These are phyloP conservation scores for Philopedon plagiatum DNA, from an alignment of 2,888 invertebrate genomes.

Conservation along the genomic window DNA sequence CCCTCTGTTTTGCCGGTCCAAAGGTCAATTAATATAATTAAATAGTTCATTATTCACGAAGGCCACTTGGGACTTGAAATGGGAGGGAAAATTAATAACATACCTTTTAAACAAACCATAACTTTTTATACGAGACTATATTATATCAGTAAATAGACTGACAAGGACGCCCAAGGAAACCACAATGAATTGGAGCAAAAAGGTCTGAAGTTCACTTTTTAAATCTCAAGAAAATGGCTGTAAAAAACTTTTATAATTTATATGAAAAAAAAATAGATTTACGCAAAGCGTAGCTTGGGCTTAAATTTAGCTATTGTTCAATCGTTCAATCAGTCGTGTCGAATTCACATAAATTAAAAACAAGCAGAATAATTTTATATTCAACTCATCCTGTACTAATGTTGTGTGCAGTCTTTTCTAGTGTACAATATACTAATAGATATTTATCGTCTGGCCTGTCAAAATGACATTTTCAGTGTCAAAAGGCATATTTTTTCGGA, in stretches of 20 bases:
- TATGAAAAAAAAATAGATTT: no score
- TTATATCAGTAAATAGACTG: not conserved
- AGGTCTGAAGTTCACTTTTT: not conserved
- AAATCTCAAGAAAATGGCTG: not conserved
- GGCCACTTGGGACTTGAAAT: not conserved
- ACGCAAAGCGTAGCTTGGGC: no score
- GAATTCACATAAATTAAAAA: no score
- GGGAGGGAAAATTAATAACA: not conserved
- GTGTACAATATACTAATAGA: no score
- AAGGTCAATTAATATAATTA: not conserved
- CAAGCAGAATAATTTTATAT: no score
- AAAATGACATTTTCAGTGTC: no score
- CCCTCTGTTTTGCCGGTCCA: not conserved
- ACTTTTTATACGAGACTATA: not conserved
- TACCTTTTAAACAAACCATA: slow-evolving; percentile 3
- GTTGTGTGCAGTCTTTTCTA: no score
- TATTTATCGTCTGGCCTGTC: no score
- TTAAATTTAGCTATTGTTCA: no score
- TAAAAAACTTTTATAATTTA: not conserved
- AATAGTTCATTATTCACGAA: not conserved
- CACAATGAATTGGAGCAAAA: not conserved
- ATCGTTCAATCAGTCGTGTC: no score
- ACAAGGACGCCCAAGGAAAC: not conserved
- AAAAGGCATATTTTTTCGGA: no score
- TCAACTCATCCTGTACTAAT: no score